Evolutionary conservation across 1,140 invertebrate species (phyloP), one percentile per base, ranked within the genome.

Genomic region (Steinernema feltiae): DNA sequence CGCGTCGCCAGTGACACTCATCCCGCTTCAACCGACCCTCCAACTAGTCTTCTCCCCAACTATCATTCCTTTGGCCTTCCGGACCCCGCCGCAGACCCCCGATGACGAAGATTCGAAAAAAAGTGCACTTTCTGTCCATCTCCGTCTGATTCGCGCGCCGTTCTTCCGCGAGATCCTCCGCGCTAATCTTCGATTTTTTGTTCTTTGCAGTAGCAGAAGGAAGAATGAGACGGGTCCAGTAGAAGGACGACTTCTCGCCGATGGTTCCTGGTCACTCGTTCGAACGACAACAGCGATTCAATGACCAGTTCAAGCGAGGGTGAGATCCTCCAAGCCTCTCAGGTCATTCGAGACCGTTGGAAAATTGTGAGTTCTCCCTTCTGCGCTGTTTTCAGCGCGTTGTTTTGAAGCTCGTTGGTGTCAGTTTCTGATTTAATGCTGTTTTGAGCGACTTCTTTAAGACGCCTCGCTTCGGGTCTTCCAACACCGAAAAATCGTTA

Each of bases 291-390:
- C 35, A 63, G 12, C 53, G 24, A 15, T 63, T 15, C 53, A 63
- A 85, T 85, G 84, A 86, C 84, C 63, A 83, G 81, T 63, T 85
- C 84, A 69, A 84, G 82, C 70, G 84, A 85, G 76, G 83, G 85
- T 69, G 84, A 85, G 79, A 86, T 85, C 71, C 79, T 85, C 70
- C 85, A 85, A 76, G 77, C 76, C 41, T 70, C 70, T 32, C 84
- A 85, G 77, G 73, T 86, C 27, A 85, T 85, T 70, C 79, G 84
- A n/a, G 84, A 85, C 41, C 82, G 84, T 69, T 85, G 84, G 84
- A 86, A 86, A 83, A 86, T 85, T 75, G 84, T 86, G 73, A 81
- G 84, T 77, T 41, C 53, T n/a, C n/a, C n/a, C n/a, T n/a, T n/a
- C n/a, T n/a, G n/a, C n/a, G n/a, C n/a, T n/a, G n/a, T n/a, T n/a